Conservation (phyloP, 2,113 vertebrate genomes). For the Panurus biarmicus region DNA sequence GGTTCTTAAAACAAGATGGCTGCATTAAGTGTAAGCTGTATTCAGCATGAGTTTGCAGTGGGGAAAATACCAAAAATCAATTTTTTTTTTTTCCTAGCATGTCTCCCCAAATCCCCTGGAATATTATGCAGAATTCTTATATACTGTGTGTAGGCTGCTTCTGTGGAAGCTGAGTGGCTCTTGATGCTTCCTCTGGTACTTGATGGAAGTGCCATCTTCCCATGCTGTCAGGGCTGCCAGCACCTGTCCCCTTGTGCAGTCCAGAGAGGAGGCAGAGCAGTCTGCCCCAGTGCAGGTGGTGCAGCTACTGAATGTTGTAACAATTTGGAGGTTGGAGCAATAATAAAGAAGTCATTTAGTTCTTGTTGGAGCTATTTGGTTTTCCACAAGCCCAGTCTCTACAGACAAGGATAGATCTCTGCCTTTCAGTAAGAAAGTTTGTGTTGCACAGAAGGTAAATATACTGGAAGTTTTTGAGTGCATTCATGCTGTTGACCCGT, state of each 20-base stretch:
- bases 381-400: background rate
- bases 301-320: background rate
- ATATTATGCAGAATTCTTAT: background rate
- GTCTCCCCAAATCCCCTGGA: background rate
- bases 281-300: background rate
- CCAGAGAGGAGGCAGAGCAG: background rate
- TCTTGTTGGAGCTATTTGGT: background rate
- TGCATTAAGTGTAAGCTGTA: background rate
- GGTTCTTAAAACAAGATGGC: background rate
- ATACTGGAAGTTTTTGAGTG: background rate
- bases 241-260: too few species aligned
- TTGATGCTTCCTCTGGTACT: background rate
- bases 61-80: background rate
- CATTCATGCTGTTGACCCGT: background rate
- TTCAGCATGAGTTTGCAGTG: background rate
- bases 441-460: background rate
- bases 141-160: background rate
- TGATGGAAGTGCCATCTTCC: background rate
- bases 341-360: background rate
- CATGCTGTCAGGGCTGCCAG: background rate
- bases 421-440: background rate
- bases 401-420: background rate
- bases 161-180: background rate
- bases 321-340: background rate
- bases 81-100: background rate